Conservation (phyloP, 1,140 invertebrate genomes). For the Bradysia coprophila region DNA sequence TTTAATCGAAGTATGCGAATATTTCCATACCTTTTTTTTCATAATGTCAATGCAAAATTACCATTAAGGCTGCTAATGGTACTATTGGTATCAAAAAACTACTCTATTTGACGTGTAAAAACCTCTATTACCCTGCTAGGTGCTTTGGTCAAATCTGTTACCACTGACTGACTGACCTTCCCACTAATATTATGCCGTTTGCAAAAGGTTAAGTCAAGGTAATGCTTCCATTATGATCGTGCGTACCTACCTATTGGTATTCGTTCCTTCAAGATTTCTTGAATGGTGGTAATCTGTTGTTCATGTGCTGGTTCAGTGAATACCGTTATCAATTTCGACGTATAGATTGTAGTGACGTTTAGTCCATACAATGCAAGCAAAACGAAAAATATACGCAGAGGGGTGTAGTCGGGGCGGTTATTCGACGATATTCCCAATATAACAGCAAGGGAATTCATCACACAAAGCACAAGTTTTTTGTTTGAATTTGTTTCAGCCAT, state of each 20-base stretch:
- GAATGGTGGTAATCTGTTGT: slow-evolving; percentile 26
- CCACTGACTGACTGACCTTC: background rate
- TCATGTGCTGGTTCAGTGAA: slow-evolving; percentile 27
- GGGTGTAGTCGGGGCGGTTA: slow-evolving; percentile 21
- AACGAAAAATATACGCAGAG: slow-evolving; percentile 28
- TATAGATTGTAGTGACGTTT: slow-evolving; percentile 27
- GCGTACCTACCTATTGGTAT: slow-evolving; percentile 17
- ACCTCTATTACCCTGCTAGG: no score
- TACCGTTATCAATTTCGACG: slow-evolving; percentile 29
- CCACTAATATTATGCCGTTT: background rate
- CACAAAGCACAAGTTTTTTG: slow-evolving; percentile 21
- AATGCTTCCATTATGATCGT: background rate
- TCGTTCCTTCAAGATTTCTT: slow-evolving; percentile 24
- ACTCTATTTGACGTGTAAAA: no score
- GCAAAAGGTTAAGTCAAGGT: background rate
- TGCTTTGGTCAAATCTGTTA: no score
- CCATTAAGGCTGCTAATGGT: no score
- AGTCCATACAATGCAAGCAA: slow-evolving; percentile 27
- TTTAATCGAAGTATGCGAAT: no score
- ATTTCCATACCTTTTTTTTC: no score
- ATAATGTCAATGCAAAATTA: no score
- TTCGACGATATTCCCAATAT: slow-evolving; percentile 24
- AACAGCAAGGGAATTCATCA: slow-evolving; percentile 25
- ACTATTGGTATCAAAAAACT: no score
- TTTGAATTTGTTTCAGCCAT: slow-evolving; percentile 23